Percentiles rank a stretch among this genome's conserved stretches.
phyloP scores from a whole-genome alignment of 2,797 vertebrate genomes.

The Syndactyla subalaris region DNA sequence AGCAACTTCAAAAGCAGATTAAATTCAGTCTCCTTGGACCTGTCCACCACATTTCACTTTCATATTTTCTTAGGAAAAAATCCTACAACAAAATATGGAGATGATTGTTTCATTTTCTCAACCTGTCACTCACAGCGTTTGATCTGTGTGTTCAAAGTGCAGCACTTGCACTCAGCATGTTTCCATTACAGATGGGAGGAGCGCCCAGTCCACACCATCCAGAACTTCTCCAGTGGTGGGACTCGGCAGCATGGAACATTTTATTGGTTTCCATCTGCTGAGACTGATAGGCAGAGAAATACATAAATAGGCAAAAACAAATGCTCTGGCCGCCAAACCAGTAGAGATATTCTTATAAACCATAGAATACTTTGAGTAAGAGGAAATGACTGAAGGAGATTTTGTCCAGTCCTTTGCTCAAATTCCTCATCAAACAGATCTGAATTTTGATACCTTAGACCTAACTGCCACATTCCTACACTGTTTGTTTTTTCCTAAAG shows the following conservation, averaged over 20 bases:
- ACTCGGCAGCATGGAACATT: not conserved
- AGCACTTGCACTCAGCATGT: not conserved
- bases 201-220: fast-evolving
- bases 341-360: not conserved
- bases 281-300: not conserved
- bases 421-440: not conserved
- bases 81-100: conserved; percentile 13
- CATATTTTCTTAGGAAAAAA: conserved; percentile 26
- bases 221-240: not conserved
- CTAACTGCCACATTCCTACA: not conserved
- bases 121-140: not conserved
- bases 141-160: conserved; percentile 28
- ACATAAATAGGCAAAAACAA: not conserved
- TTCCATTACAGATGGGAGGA: not conserved
- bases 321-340: not conserved
- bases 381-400: not conserved
- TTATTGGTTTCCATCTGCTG: not conserved
- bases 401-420: not conserved
- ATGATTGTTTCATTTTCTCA: conserved; percentile 40
- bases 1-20: conserved; percentile 55
- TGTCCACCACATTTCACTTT: conserved; percentile 31
- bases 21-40: conserved; percentile 36
- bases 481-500: not conserved
- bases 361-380: not conserved
- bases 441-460: not conserved